phyloP scores from a whole-genome alignment of 2,797 vertebrate species.

The Myotis pilosus region DNA sequence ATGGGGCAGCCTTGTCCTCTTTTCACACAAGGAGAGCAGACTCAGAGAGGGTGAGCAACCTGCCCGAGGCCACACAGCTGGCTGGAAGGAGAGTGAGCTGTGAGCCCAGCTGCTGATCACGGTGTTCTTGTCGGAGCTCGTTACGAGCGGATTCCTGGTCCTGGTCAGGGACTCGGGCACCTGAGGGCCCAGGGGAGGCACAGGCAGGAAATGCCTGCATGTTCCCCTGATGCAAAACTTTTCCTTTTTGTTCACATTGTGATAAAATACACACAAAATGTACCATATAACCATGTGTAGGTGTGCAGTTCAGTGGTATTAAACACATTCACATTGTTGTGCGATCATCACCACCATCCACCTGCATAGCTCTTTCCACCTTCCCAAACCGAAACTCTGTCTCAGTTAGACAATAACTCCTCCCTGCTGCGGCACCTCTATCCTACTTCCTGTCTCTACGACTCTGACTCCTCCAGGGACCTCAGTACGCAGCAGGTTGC shows the following conservation, averaged over 20 bases:
- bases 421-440: fast-evolving
- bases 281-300: background rate
- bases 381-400: background rate
- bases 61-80: background rate
- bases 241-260: background rate
- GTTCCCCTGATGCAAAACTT: background rate
- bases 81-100: background rate
- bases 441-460: background rate
- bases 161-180: no score
- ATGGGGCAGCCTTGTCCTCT: background rate
- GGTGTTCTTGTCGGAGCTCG: fast-evolving
- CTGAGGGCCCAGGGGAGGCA: no score
- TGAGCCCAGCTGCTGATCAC: background rate
- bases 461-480: background rate
- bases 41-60: background rate
- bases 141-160: background rate
- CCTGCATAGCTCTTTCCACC: background rate
- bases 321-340: no score
- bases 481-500: background rate
- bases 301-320: background rate
- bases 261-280: background rate
- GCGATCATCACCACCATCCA: fast-evolving
- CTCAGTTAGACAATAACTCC: fast-evolving
- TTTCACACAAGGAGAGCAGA: background rate
- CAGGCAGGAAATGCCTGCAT: background rate